Evolutionary conservation across 2,888 invertebrate species (phyloP), one percentile per base, ranked within the genome.

Genomic region (Laspeyria flexula): DNA sequence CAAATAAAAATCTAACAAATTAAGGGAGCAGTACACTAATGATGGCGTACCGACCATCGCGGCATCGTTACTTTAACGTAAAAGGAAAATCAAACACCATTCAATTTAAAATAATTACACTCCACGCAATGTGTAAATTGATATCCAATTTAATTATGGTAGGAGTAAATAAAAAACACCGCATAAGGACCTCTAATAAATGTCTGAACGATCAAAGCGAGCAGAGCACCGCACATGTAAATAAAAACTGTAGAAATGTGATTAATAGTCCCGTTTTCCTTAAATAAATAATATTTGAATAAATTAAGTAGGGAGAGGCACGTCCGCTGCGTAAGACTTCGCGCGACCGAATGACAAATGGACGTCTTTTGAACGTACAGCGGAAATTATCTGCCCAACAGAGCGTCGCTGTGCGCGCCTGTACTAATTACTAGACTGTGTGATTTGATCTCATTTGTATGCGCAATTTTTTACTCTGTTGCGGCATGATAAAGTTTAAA

Each of bases 251-350:
- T 83, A 83, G 85, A 87, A 83, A 85, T 85, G 89, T 92, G 91
- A 92, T 92, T 91, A 91, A 92, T 90, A 83, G 87, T 81, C 86
- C 75, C 83, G 88, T 88, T 88, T 89, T 90, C 92, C 88, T 86
- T 90, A 90, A 88, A 92, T 91, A 92, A 92, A 92, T 91, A 92
- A 89, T 90, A 90, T 88, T 86, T 84, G 82, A 89, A 92, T 91
- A 92, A 90, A 91, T 91, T 91, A 90, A 85, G 83, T 83, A 85
- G 82, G 80, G 85, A 75, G 77, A 77, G 75, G 75, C 79, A 85
- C 88, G 90, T 90, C 91, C 88, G 89, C 83, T 81, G 68, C 75
- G 73, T 78, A 77, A 77, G 82, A 84, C 85, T 84, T 85, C 85
- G 81, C 85, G 89, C 89, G 83, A 82, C 81, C 81, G 81, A 90